These are phyloP conservation scores for Harmothoe impar DNA, from an alignment of 2,888 invertebrate genomes.

Conservation along the genomic window DNA sequence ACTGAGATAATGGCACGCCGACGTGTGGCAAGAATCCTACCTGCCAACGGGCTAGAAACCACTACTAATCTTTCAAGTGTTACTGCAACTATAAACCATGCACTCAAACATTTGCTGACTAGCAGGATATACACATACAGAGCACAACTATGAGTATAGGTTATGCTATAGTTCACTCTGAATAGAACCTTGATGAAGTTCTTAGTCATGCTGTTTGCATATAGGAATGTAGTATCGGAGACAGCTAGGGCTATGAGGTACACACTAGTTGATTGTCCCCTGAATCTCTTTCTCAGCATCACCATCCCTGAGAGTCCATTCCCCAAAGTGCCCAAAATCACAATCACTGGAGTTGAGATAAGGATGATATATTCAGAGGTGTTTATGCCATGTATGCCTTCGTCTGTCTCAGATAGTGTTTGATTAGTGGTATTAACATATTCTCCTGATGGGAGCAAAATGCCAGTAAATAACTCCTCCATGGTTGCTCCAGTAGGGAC, in stretches of 20 bases:
- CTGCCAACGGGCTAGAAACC: background rate
- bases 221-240: background rate
- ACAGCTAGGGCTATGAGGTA: background rate
- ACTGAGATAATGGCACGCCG: background rate
- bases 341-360: constrained; percentile 14
- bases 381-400: background rate
- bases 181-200: constrained; percentile 8
- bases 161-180: background rate
- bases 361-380: constrained; percentile 24
- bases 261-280: background rate
- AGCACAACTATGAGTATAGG: background rate
- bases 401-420: background rate
- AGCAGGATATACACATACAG: constrained; percentile 8
- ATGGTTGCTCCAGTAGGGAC: too few relatives aligned
- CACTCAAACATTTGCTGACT: constrained; percentile 11
- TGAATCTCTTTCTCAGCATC: background rate
- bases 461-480: too few relatives aligned
- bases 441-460: too few relatives aligned
- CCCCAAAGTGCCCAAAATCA: constrained; percentile 7
- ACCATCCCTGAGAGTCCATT: background rate
- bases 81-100: constrained; percentile 34
- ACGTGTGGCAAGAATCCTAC: background rate
- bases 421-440: too few relatives aligned
- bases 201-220: constrained; percentile 50
- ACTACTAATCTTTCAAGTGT: background rate